A percentile compares a stretch with the other conserved stretches of the same genome.
phyloP scores from a whole-genome alignment of 2,888 invertebrate genomes.

The Salpingus planirostris region DNA sequence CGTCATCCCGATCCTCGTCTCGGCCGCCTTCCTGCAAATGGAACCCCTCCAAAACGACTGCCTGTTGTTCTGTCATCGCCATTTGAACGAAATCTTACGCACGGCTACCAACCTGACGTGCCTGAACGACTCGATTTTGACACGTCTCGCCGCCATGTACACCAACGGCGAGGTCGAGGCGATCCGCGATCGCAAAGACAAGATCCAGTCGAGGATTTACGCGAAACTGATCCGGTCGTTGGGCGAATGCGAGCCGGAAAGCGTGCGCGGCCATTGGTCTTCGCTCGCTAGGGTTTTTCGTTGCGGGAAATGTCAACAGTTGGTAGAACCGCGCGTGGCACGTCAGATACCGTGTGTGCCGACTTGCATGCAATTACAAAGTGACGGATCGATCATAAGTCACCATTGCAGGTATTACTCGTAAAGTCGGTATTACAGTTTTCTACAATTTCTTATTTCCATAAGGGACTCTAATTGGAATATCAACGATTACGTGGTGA shows the following conservation, averaged over 20 bases:
- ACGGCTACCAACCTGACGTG: conserved; percentile 82
- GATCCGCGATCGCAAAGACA: conserved; percentile 79
- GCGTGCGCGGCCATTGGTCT: conserved; percentile 69
- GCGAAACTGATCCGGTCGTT: conserved; percentile 73
- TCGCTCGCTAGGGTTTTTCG: conserved; percentile 70
- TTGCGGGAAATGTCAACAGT: conserved; percentile 65
- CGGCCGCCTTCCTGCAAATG: conserved; percentile 93
- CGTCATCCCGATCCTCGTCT: conserved; percentile 87
- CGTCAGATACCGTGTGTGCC: conserved; percentile 65
- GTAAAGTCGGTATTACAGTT: too few species aligned
- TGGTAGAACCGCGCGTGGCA: conserved; percentile 58
- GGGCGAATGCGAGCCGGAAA: conserved; percentile 66
- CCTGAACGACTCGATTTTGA: conserved; percentile 68
- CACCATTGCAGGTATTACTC: too few species aligned
- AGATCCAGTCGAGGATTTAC: conserved; percentile 75
- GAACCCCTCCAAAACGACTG: conserved; percentile 81
- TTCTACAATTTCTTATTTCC: too few species aligned
- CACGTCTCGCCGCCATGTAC: conserved; percentile 73
- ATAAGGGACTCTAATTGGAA: conserved; percentile 72
- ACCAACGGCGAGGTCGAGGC: conserved; percentile 79
- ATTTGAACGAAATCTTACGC: conserved; percentile 79
- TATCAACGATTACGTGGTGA: conserved; percentile 68
- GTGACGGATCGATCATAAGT: conserved; percentile 62
- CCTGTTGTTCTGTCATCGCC: conserved; percentile 73
- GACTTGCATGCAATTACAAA: conserved; percentile 61